Percentiles rank a stretch among this genome's conserved stretches.
phyloP scores from a whole-genome alignment of 2,113 vertebrate genomes.

The Leptocoma aspasia region DNA sequence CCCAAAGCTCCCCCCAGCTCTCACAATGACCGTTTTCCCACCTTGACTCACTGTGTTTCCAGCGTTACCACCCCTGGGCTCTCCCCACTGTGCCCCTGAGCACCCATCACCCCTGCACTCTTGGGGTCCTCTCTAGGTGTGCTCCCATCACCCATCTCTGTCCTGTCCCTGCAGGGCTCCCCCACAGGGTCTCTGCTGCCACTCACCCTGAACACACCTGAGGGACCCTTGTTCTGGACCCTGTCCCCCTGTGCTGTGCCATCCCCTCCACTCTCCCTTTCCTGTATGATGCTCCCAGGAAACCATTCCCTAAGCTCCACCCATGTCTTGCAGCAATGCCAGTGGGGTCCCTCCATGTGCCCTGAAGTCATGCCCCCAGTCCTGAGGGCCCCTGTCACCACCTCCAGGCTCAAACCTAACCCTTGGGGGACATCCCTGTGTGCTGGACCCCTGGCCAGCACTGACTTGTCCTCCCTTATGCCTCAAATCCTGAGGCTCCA shows the following conservation, averaged over 20 bases:
- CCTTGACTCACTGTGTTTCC: rapidly evolving
- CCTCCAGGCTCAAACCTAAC: background rate
- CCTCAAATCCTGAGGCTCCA: background rate
- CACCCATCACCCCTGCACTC: background rate
- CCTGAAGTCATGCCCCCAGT: background rate
- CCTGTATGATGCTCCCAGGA: background rate
- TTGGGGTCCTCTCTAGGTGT: background rate
- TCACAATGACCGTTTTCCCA: background rate
- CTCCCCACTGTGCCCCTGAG: no score
- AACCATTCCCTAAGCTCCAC: background rate
- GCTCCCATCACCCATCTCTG: rapidly evolving
- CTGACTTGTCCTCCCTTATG: rapidly evolving
- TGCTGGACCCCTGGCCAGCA: background rate
- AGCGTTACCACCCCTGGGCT: rapidly evolving
- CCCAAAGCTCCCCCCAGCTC: background rate
- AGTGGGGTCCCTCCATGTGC: background rate
- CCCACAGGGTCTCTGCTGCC: background rate
- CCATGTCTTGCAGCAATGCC: background rate
- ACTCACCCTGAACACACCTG: no score
- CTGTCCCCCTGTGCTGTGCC: rapidly evolving
- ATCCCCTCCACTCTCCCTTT: background rate
- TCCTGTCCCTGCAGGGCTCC: no score
- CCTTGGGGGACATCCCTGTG: background rate
- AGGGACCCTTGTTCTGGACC: background rate
- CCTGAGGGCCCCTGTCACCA: background rate